phyloP scores from a whole-genome alignment of 92 coral and sea anemone genomes.

The Actinernus sp. region DNA sequence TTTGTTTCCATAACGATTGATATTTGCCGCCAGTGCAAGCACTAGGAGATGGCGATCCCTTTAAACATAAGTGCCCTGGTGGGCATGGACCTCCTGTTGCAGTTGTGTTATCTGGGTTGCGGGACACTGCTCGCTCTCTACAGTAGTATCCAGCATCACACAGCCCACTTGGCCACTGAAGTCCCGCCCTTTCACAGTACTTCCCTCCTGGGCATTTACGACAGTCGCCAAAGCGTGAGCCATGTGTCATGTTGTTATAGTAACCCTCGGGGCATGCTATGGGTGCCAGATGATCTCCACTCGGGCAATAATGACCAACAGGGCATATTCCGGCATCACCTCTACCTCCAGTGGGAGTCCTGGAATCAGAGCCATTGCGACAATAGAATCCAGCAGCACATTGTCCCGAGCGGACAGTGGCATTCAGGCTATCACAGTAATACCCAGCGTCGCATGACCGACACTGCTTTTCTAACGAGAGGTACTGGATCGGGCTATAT shows the following conservation, averaged over 20 bases:
- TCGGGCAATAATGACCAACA: slow-evolving; percentile 83
- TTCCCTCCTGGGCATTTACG: slow-evolving; percentile 86
- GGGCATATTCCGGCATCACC: slow-evolving; percentile 98
- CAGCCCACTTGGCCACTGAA: slow-evolving; percentile 90
- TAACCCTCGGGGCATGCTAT: slow-evolving; percentile 92
- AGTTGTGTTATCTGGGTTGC: slow-evolving; percentile 81
- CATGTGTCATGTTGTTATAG: slow-evolving; percentile 85
- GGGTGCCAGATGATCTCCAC: slow-evolving; percentile 83
- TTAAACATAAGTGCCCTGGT: slow-evolving; percentile 88
- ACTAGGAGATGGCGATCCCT: slow-evolving; percentile 80
- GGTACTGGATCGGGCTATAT: slow-evolving; percentile 82
- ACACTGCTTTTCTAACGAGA: slow-evolving; percentile 75
- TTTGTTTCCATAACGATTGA: slow-evolving; percentile 88
- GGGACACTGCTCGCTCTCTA: slow-evolving; percentile 57
- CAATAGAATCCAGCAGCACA: slow-evolving; percentile 95
- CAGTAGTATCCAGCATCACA: slow-evolving; percentile 96
- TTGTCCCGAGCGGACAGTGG: slow-evolving; percentile 77
- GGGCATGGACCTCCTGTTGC: slow-evolving; percentile 97
- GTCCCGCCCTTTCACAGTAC: slow-evolving; percentile 84
- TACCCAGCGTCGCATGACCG: slow-evolving; percentile 86
- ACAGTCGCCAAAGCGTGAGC: slow-evolving; percentile 64
- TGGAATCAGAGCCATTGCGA: slow-evolving; percentile 94
- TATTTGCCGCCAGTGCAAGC: slow-evolving; percentile 90
- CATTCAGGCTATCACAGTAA: slow-evolving; percentile 80
- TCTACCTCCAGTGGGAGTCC: slow-evolving; percentile 83